Percentiles rank a stretch among this genome's conserved stretches.
These are phyloP conservation scores for Synanceia verrucosa DNA, from an alignment of 2,797 vertebrate genomes.

Conservation along the genomic window DNA sequence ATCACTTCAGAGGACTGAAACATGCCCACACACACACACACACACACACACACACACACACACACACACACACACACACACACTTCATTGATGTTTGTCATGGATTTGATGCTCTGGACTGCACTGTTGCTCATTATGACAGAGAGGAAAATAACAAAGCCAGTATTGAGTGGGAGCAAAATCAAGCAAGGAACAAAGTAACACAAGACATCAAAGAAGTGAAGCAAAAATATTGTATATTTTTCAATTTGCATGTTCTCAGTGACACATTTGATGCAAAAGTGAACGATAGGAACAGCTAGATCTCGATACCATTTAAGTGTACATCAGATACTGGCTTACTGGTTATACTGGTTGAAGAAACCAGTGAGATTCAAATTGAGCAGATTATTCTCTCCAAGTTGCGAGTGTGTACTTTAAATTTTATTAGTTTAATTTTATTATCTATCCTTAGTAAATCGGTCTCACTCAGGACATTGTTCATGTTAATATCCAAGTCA, in stretches of 20 bases:
- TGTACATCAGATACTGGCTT: background rate
- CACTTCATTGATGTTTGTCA: conserved; percentile 57
- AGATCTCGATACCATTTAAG: background rate
- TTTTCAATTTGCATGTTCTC: conserved; percentile 21
- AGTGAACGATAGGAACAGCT: background rate
- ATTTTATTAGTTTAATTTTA: background rate
- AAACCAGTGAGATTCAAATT: background rate
- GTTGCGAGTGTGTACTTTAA: background rate
- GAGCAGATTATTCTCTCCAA: background rate
- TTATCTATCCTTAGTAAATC: background rate
- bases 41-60: conserved; percentile 2
- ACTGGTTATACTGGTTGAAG: background rate
- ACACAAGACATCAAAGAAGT: conserved; percentile 44
- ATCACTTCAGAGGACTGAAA: conserved; percentile 39
- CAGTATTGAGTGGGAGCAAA: conserved; percentile 44
- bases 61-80: conserved; percentile 21
- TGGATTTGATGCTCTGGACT: conserved; percentile 47
- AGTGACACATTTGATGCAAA: conserved; percentile 20
- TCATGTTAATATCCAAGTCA: conserved; percentile 4
- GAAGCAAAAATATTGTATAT: conserved; percentile 9
- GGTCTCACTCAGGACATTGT: background rate
- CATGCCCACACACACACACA: conserved; percentile 19
- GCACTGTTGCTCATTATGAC: conserved; percentile 59
- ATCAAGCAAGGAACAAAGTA: conserved; percentile 44
- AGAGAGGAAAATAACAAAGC: conserved; percentile 48